Conservation (phyloP, 2,797 vertebrate species). For the Gymnocypris eckloni region DNA sequence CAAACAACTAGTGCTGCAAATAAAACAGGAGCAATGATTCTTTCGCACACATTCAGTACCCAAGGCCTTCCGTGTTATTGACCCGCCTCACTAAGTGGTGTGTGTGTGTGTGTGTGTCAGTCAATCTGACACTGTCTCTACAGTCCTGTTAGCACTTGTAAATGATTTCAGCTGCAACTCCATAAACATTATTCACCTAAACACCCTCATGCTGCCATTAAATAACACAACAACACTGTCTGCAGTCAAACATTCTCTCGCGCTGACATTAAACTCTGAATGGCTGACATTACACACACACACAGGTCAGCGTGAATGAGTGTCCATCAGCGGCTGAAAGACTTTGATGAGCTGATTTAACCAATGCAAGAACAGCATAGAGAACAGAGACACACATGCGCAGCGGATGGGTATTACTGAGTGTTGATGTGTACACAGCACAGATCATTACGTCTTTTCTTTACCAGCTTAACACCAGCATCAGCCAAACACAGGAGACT, state of each 20-base stretch:
- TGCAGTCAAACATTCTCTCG: neutral
- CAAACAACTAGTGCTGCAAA: slow-evolving; percentile 18
- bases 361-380: neutral
- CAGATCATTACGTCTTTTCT: slow-evolving; percentile 18
- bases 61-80: neutral
- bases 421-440: slow-evolving; percentile 20
- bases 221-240: neutral
- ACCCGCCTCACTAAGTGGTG: neutral
- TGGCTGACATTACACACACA: slow-evolving; percentile 11
- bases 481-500: neutral
- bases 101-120: slow-evolving; percentile 24
- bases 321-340: slow-evolving; percentile 12
- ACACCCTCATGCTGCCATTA: neutral
- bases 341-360: slow-evolving; percentile 6
- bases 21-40: neutral
- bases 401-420: neutral
- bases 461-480: neutral
- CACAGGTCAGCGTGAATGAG: neutral
- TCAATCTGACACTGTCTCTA: slow-evolving; percentile 46
- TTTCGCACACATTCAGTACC: neutral
- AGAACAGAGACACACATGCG: neutral
- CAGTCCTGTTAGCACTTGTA: slow-evolving; percentile 58
- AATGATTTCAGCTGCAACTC: slow-evolving; percentile 61
- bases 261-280: slow-evolving; percentile 10
- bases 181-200: slow-evolving; percentile 14